Conservation (phyloP, 2,797 vertebrate genomes). For the Enoplosus armatus region DNA sequence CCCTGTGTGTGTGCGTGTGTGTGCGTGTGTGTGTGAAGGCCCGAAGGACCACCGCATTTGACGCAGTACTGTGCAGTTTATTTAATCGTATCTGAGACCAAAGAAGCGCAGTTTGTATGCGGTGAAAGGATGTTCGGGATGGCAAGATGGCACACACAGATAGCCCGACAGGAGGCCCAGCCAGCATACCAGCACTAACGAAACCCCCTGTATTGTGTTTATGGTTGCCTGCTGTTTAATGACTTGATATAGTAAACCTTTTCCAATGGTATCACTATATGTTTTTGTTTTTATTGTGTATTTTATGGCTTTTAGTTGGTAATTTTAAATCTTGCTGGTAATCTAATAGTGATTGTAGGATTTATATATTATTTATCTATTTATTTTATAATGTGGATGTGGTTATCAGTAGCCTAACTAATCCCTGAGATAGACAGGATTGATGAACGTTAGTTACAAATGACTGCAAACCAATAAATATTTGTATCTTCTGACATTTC, state of each 20-base stretch:
- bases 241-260: neutral
- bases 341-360: neutral
- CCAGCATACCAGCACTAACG: too few species aligned
- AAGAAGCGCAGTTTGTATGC: slow-evolving; percentile 42
- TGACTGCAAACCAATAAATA: neutral
- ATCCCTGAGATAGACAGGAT: too few species aligned
- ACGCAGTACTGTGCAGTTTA: slow-evolving; percentile 57
- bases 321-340: neutral
- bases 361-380: neutral
- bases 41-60: slow-evolving; percentile 39
- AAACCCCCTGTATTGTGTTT: neutral
- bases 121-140: slow-evolving; percentile 38
- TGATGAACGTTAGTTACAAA: neutral
- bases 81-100: neutral
- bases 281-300: neutral
- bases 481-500: neutral
- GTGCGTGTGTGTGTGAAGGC: slow-evolving; percentile 9
- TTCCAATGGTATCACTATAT: too few species aligned
- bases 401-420: too few species aligned
- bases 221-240: neutral
- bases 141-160: slow-evolving; percentile 62
- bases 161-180: slow-evolving; percentile 53
- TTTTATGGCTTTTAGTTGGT: neutral
- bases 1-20: too few species aligned
- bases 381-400: too few species aligned